Conservation (phyloP, 30 jellyfish, hydroid and myxozoan species). For the Hydractinia symbiolongicarpus region DNA sequence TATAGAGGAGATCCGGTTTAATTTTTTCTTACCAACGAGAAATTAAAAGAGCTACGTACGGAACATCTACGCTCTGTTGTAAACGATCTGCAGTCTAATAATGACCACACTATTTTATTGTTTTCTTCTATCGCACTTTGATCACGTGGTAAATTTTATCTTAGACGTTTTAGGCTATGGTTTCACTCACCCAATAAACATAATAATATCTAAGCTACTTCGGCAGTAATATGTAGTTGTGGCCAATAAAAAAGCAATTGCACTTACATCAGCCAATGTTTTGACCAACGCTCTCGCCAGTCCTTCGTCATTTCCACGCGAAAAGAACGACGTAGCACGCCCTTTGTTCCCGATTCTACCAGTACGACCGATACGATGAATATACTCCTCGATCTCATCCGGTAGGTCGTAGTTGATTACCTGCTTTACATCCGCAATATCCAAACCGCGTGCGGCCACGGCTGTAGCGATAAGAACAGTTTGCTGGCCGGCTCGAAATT, state of each 20-base stretch:
- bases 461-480: slow-evolving; percentile 95
- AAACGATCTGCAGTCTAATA: neutral
- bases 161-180: neutral
- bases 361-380: slow-evolving; percentile 97
- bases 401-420: slow-evolving; percentile 96
- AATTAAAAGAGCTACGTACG: too few species aligned
- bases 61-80: too few species aligned
- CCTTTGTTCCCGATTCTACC: slow-evolving; percentile 99
- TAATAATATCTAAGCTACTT: too few species aligned
- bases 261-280: slow-evolving; percentile 83
- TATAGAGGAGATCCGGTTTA: neutral
- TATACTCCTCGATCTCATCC: slow-evolving; percentile 87
- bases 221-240: too few species aligned
- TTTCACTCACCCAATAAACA: too few species aligned
- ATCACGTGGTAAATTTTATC: neutral
- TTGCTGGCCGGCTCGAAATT: slow-evolving; percentile 75
- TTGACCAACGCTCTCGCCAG: slow-evolving; percentile 85
- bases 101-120: too few species aligned
- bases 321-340: slow-evolving; percentile 80
- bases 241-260: too few species aligned
- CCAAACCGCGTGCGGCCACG: slow-evolving; percentile 99
- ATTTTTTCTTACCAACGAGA: too few species aligned
- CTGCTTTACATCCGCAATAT: slow-evolving; percentile 89
- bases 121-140: neutral
- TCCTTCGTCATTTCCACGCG: slow-evolving; percentile 83